Percentiles rank a stretch among this genome's conserved stretches.
These are phyloP conservation scores for Meta bourneti DNA, from an alignment of 2,888 invertebrate species.

Conservation along the genomic window DNA sequence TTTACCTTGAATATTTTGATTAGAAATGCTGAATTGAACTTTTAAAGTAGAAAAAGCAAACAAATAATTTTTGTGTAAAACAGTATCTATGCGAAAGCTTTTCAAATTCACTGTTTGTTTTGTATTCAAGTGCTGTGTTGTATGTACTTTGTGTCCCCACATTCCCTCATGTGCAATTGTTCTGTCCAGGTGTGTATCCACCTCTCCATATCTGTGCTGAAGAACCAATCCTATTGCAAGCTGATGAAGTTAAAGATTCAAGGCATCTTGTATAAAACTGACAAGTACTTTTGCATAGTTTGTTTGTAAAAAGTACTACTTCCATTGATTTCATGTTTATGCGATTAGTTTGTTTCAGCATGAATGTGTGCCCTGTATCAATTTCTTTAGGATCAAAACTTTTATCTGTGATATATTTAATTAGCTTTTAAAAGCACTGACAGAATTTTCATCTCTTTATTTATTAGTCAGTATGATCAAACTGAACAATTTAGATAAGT, in stretches of 20 bases:
- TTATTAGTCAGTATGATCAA: not conserved
- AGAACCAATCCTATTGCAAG: conserved; percentile 41
- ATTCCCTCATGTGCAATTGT: conserved; percentile 54
- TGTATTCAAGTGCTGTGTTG: not conserved
- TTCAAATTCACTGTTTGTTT: not conserved
- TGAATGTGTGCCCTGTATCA: too few relatives aligned
- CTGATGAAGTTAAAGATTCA: conserved; percentile 55
- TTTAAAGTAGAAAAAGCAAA: not conserved
- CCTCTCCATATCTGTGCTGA: conserved; percentile 59
- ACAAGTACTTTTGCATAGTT: not conserved
- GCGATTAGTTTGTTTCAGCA: too few relatives aligned
- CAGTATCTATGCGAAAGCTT: not conserved
- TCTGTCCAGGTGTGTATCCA: conserved; percentile 61
- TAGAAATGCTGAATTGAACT: not conserved
- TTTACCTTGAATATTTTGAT: not conserved
- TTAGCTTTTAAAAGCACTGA: not conserved
- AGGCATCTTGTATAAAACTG: conserved; percentile 48
- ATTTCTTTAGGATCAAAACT: too few relatives aligned
- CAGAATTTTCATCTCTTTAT: not conserved
- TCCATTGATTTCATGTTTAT: too few relatives aligned
- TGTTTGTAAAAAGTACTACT: too few relatives aligned
- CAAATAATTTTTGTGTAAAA: not conserved
- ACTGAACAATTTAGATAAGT: not conserved
- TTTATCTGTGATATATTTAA: not conserved
- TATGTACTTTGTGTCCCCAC: not conserved